Percentiles rank a stretch among this genome's conserved stretches.
These are phyloP conservation scores for Telmatherina bonti DNA, from an alignment of 2,797 vertebrate species.

Conservation along the genomic window DNA sequence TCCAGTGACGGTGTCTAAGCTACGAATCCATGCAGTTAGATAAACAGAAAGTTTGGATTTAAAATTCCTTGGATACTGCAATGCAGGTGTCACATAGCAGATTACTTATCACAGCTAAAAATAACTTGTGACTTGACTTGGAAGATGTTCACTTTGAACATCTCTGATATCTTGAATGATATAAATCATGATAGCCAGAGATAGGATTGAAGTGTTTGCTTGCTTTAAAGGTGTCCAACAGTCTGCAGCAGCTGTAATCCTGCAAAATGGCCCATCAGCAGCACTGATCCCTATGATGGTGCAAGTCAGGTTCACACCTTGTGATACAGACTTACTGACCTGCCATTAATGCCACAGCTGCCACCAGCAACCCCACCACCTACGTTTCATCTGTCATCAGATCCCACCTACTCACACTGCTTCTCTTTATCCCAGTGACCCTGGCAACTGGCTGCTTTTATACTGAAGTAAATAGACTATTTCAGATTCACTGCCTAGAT, in stretches of 20 bases:
- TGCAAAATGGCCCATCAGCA: conserved; percentile 70
- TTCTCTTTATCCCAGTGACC: conserved; percentile 31
- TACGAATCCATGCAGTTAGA: too few relatives aligned
- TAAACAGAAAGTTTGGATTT: too few relatives aligned
- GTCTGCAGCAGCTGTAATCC: conserved; percentile 59
- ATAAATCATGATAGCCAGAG: conserved; percentile 60
- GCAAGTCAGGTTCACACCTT: conserved; percentile 8
- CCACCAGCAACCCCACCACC: conserved; percentile 50
- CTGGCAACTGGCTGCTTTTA: background rate
- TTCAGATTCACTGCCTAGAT: background rate
- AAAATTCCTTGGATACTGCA: too few relatives aligned
- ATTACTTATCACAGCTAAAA: too few relatives aligned
- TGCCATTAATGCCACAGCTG: conserved; percentile 49
- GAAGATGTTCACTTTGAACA: too few relatives aligned
- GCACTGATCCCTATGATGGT: conserved; percentile 40
- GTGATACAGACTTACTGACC: conserved; percentile 23
- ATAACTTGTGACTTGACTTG: too few relatives aligned
- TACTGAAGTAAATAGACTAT: too few relatives aligned
- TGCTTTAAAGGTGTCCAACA: conserved; percentile 69
- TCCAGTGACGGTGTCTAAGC: too few relatives aligned
- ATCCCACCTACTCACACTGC: conserved; percentile 47
- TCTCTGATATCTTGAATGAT: conserved; percentile 32
- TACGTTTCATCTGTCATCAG: conserved; percentile 50
- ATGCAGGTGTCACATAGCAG: too few relatives aligned
- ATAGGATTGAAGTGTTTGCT: conserved; percentile 54